These are phyloP conservation scores for Megaleporinus macrocephalus DNA, from an alignment of 2,113 vertebrate species.

Conservation along the genomic window DNA sequence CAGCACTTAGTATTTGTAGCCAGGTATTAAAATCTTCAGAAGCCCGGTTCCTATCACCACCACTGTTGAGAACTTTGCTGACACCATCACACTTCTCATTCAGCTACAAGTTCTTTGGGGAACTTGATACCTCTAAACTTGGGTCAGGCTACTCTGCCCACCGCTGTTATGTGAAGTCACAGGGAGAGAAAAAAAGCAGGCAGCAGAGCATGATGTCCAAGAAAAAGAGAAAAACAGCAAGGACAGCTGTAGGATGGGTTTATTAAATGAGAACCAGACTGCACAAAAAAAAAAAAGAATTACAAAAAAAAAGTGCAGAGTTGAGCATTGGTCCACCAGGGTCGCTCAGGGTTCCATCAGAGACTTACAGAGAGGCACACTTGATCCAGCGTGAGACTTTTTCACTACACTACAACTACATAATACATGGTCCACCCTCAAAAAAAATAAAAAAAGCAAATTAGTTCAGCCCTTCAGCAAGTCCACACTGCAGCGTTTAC, in stretches of 20 bases:
- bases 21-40: no score
- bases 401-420: constrained; percentile 34
- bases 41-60: no score
- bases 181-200: constrained; percentile 25
- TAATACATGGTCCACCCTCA: not conserved
- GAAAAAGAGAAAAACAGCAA: constrained; percentile 38
- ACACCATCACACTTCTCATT: no score
- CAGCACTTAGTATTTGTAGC: no score
- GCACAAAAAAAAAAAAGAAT: constrained; percentile 49
- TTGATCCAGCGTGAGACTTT: constrained; percentile 14
- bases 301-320: not conserved
- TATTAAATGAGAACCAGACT: constrained; percentile 61
- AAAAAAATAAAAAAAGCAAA: no score
- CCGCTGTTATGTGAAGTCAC: no score
- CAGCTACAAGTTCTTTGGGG: not conserved
- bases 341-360: not conserved
- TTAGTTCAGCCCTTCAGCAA: constrained; percentile 7
- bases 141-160: no score
- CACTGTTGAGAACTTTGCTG: no score
- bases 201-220: constrained; percentile 47
- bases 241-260: constrained; percentile 52
- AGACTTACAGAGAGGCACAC: constrained; percentile 31
- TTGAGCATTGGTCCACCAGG: not conserved
- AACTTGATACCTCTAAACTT: not conserved
- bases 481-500: not conserved